Evolutionary conservation across 2,888 invertebrate species (phyloP).

Genomic region (Lapara coniferarum): DNA sequence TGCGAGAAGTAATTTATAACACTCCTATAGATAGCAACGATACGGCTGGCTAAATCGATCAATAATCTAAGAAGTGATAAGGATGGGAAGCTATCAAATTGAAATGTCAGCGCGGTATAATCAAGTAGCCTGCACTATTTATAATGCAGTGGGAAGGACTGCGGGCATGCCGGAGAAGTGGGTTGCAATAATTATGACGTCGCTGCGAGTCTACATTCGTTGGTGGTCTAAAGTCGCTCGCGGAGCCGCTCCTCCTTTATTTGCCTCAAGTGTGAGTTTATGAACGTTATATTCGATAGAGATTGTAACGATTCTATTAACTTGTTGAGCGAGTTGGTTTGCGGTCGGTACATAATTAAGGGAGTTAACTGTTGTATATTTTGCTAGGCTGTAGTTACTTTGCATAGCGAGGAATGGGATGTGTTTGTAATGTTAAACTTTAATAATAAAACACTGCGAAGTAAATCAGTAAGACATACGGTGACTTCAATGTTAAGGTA

Average conservation of each 20-base stretch:
- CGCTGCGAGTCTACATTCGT: conserved; percentile 48
- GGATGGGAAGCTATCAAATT: conserved; percentile 67
- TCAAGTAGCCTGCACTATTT: conserved; percentile 56
- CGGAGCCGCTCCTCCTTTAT: conserved; percentile 41
- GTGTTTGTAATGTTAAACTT: background rate
- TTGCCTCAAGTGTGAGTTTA: conserved; percentile 31
- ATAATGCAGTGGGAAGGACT: conserved; percentile 45
- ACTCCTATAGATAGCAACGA: conserved; percentile 67
- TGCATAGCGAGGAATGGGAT: background rate
- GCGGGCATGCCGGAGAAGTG: conserved; percentile 24
- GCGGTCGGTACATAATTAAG: conserved; percentile 16
- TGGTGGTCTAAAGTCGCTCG: conserved; percentile 50
- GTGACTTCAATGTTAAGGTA: background rate
- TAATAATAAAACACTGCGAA: background rate
- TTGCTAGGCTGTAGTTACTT: background rate
- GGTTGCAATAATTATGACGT: conserved; percentile 50
- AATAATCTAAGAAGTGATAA: conserved; percentile 75
- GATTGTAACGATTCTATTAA: conserved; percentile 27
- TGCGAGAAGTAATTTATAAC: conserved; percentile 65
- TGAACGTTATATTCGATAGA: conserved; percentile 26
- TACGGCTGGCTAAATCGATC: conserved; percentile 72
- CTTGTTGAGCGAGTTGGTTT: conserved; percentile 22
- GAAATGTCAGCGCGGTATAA: conserved; percentile 70
- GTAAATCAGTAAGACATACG: background rate
- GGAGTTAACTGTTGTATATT: conserved; percentile 14